Base-by-base conservation (phyloP, 1,140 invertebrate species). In the Orius insidiosus region DNA sequence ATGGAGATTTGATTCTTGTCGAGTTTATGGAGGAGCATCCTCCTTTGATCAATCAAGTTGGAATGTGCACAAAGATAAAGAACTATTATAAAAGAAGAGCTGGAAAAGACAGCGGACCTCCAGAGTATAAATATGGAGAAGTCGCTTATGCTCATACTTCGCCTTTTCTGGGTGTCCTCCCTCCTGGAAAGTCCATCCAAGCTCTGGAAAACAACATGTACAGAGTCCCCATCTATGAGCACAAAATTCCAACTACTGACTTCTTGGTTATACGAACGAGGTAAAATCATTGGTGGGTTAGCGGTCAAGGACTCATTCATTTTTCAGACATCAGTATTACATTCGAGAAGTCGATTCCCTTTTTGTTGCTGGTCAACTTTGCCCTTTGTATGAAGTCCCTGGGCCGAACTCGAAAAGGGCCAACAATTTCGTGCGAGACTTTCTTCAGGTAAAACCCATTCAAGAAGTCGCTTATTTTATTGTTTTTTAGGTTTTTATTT, bases 1-100 rank as follows among this genome's bases (percentile, higher is more conserved):
- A 98, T 66, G 95, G 94, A 0, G 92, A 96, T 54, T 56, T 99
- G 1, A 75, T 98, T 1, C 66, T 98, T 0, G 68, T 89, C 2
- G 96, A 99, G 65, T 98, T 94, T 64, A 92, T 86, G 46, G 96
- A 99, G 60, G 94, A 99, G 65, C 88, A 93, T 71, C 94, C 95
- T 3, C 93, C 94, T 1, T 66, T 98, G 0, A 78, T 97, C 60
- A 94, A 85, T 66, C 90, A 97, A 71, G 80, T 86, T 31, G 96
- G 96, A 44, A 99, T 99, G 96, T 95, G 92, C 55, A 90, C 89
- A 0, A 96, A 96, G 66, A 79, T 99, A 37, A 96, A 97, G 62
- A 99, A 98, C 61, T 99, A 98, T 61, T 98, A 97, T 59, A 98
- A 97, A 66, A 71, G 90, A 48, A 87, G 78, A 55, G 83, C 88